phyloP scores from a whole-genome alignment of 2,797 vertebrate species.

The Emys orbicularis region DNA sequence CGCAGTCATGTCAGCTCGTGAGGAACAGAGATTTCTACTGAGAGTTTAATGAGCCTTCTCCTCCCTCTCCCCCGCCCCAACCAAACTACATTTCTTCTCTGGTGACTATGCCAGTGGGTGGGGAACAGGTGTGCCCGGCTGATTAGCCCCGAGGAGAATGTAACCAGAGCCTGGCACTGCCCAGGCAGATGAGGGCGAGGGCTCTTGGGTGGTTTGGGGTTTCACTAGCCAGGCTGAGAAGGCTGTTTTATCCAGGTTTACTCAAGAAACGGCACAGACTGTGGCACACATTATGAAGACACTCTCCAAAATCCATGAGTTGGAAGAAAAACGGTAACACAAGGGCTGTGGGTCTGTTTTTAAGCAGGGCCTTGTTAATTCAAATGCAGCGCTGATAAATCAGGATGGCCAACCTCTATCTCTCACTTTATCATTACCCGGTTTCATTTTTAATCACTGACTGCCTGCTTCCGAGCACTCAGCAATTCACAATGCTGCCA shows the following conservation, averaged over 20 bases:
- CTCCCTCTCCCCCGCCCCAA: neutral
- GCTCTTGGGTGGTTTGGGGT: conserved; percentile 4
- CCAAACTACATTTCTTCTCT: neutral
- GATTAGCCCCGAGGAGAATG: neutral
- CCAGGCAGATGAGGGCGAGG: neutral
- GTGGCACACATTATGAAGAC: neutral
- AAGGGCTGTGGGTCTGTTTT: neutral
- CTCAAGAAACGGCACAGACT: conserved; percentile 48
- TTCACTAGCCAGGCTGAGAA: conserved; percentile 37
- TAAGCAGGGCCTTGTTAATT: neutral
- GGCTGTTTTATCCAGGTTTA: conserved; percentile 52
- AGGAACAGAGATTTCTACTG: neutral
- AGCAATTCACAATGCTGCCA: neutral
- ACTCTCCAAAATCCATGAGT: neutral
- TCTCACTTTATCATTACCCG: neutral
- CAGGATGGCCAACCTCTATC: neutral
- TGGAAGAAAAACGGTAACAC: neutral
- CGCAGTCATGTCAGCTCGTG: neutral
- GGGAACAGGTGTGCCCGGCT: conserved; percentile 15
- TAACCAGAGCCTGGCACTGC: conserved; percentile 47
- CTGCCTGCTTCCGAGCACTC: neutral
- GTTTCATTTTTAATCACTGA: neutral
- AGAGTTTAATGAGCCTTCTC: neutral
- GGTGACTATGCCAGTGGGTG: neutral
- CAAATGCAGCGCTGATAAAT: neutral